These are phyloP conservation scores for Sminthurinus aureus DNA, from an alignment of 2,888 invertebrate genomes.

Conservation along the genomic window DNA sequence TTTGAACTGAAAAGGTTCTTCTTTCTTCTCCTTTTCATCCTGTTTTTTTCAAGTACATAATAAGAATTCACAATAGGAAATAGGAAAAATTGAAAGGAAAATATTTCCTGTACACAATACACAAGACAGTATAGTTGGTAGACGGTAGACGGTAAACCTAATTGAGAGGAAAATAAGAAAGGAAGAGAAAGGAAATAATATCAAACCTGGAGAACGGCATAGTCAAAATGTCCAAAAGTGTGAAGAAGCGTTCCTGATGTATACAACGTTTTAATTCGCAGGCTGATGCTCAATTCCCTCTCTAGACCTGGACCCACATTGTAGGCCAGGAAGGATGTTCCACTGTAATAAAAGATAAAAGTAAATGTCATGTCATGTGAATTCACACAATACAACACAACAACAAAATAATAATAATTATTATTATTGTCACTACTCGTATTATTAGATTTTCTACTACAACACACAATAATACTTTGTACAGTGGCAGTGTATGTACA, in stretches of 20 bases:
- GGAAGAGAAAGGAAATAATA: too few relatives aligned
- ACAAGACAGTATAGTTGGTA: too few relatives aligned
- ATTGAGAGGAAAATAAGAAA: too few relatives aligned
- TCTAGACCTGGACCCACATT: constrained; percentile 67
- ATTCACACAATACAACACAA: constrained; percentile 20
- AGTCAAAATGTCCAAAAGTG: constrained; percentile 86
- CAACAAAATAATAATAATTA: too few relatives aligned
- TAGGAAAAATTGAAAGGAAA: too few relatives aligned
- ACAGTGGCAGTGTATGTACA: neutral
- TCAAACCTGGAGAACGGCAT: constrained; percentile 81
- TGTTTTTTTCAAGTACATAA: too few relatives aligned
- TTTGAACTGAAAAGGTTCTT: too few relatives aligned
- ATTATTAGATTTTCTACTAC: too few relatives aligned
- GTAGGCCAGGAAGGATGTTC: constrained; percentile 58
- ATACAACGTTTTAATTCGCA: constrained; percentile 83
- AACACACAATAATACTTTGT: neutral
- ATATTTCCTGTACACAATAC: too few relatives aligned
- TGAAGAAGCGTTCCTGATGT: constrained; percentile 85
- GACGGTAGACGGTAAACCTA: too few relatives aligned
- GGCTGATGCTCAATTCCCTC: constrained; percentile 78
- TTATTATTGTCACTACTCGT: neutral
- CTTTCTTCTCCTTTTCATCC: too few relatives aligned
- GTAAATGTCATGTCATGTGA: neutral
- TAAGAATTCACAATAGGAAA: too few relatives aligned
- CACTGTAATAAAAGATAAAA: constrained; percentile 47